Conservation (phyloP, 1,140 invertebrate species). For the Piezodorus guildinii region DNA sequence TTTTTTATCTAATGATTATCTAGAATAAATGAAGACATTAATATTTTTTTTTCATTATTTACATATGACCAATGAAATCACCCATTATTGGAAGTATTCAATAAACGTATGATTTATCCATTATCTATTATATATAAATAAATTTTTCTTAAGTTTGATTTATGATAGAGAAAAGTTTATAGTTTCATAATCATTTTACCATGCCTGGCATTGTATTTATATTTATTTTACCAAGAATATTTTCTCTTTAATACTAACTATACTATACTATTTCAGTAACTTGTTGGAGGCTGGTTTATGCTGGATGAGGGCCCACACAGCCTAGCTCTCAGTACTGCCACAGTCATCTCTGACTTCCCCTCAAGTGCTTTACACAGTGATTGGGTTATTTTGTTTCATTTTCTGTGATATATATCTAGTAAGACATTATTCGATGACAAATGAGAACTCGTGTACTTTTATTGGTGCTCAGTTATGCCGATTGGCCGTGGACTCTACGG, state of each 20-base stretch:
- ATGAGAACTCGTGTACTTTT: conserved; percentile 24
- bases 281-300: conserved; percentile 20
- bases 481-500: conserved; percentile 22
- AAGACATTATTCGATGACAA: conserved; percentile 24
- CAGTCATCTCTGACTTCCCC: conserved; percentile 29
- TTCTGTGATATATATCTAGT: conserved; percentile 31
- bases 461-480: conserved; percentile 30
- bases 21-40: too few species aligned
- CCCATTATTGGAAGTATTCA: too few species aligned
- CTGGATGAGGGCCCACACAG: conserved; percentile 14
- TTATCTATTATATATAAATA: too few species aligned
- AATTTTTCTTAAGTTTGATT: too few species aligned
- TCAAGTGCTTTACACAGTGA: conserved; percentile 32
- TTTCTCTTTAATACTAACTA: background rate
- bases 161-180: too few species aligned
- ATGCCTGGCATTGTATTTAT: too few species aligned
- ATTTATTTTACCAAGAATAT: too few species aligned
- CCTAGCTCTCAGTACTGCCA: conserved; percentile 26
- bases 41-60: too few species aligned
- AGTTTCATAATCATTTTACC: too few species aligned
- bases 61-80: too few species aligned
- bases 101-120: too few species aligned
- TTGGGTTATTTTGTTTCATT: conserved; percentile 30
- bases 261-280: conserved; percentile 18
- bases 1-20: too few species aligned